Base-by-base conservation (phyloP, 2,888 invertebrate species). In the Acleris laterana region DNA sequence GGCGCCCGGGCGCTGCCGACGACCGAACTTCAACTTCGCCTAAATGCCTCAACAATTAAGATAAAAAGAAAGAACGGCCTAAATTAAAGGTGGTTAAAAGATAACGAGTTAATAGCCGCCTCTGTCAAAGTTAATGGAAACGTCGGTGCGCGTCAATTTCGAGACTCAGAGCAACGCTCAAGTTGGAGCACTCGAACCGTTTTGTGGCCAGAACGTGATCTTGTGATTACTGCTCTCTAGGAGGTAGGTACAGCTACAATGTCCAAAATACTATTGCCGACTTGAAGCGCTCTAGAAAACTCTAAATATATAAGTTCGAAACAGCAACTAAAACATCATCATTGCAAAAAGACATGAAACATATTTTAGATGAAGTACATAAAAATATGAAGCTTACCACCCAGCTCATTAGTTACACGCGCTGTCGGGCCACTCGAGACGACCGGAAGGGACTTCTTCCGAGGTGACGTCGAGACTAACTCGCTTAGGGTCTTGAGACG, bases 11-110 rank as follows among this genome's bases (percentile, higher is more conserved):
- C 53, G 59, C 53, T 88, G 87, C 89, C 89, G 77, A 80, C 80
- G 87, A 81, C 83, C 81, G 79, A 89, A 90, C 85, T 89, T 89
- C 86, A 89, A 89, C 90, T 90, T 91, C 83, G 84, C 87, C 89
- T 89, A 89, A 91, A 92, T 90, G 88, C 85, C 90, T 87, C 88
- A 89, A 91, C 90, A 92, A 92, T 93, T 93, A 93, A 92, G 92
- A 93, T 93, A 92, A 93, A 93, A 92, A 92, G 90, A 91, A 92
- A 86, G 88, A 87, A 89, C 86, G 84, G 87, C 87, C 88, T 83
- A 89, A 90, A 92, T 92, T 92, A 89, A 92, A 92, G 90, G 91
- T 91, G 89, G 87, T 89, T 91, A 87, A 84, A 85, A 92, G 93
- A 92, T 93, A 93, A 92, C 89, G 90, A 89, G 87, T 89, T 92